Evolutionary conservation across 2,797 vertebrate species (phyloP).

Genomic region (Aythya fuligula): DNA sequence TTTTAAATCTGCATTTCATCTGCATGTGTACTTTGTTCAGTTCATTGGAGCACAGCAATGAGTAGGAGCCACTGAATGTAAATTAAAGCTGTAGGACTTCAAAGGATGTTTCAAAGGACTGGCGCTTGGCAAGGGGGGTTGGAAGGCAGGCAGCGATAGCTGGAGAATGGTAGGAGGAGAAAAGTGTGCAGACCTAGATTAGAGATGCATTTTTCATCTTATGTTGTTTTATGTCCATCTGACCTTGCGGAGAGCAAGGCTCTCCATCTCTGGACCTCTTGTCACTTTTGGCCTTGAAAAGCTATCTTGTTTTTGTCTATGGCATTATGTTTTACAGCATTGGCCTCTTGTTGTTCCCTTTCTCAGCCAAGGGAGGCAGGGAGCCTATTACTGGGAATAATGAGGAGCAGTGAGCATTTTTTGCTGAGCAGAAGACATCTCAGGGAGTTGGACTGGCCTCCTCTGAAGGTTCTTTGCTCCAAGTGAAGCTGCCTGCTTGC

Average conservation of each 20-base stretch:
- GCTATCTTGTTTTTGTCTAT: background rate
- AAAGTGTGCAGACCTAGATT: accelerated
- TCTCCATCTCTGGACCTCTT: background rate
- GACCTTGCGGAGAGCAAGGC: background rate
- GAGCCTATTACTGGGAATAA: background rate
- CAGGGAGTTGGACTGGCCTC: background rate
- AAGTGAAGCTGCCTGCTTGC: background rate
- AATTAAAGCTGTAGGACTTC: background rate
- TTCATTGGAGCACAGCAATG: background rate
- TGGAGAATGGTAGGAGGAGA: background rate
- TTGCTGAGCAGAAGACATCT: background rate
- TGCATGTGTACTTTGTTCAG: background rate
- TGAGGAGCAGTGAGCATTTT: background rate
- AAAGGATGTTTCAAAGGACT: background rate
- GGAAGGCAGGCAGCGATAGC: background rate
- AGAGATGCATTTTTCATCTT: background rate
- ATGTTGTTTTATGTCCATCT: background rate
- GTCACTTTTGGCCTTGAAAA: background rate
- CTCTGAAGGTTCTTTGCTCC: background rate
- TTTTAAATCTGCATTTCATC: background rate
- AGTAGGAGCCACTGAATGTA: background rate
- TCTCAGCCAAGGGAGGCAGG: background rate
- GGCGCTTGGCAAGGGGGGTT: background rate
- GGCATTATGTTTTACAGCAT: background rate
- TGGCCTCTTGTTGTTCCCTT: background rate